Base-by-base conservation (phyloP, 2,113 vertebrate species). In the Anser brachyrhynchus region DNA sequence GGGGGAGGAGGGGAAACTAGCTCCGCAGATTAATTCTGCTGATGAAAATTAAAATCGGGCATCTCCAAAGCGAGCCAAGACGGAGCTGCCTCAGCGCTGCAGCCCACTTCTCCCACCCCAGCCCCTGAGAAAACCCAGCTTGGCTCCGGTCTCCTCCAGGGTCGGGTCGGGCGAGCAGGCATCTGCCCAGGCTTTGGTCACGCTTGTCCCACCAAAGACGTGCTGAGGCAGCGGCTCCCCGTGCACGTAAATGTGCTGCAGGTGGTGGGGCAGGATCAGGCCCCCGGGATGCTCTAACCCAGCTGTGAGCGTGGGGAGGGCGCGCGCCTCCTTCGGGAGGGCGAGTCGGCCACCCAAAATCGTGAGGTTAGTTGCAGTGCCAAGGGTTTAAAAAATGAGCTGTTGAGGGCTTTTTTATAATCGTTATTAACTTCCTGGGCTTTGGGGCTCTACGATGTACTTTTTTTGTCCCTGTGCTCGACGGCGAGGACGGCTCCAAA, bases 31-130 rank as follows among this genome's bases (percentile, higher is more conserved):
- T 92, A 89, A 93, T 91, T 82, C 93, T 95, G 64, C 64, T 85
- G 95, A 87, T 94, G 82, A 77, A 85, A 95, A 95, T 91, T 84
- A 92, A 82, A 82, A 94, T 64, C 2, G 12, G 76, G 92, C 52
- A 59, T 64, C 1, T 1, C 46, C 82, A 75, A 90, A 71, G n/a
- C 65, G 62, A 55, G 31, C 79, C 76, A 46, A 55, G 62, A 76
- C 55, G 2, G 13, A 82, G 90, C 51, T 58, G 89, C 51, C 82
- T 64, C 2, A 0, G 74, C 67, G 39, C 23, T 1, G 1, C 77
- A 72, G 76, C 77, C 66, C 67, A 39, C 22, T 13, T 15, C 13
- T 35, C 35, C 21, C n/a, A 35, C n/a, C 59, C 59, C 13, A 35
- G 22, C 31, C 46, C 69, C 85, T 55, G 62, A 46, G 46, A 22